Conservation (phyloP, 1,140 invertebrate genomes). For the Xylocopa sonorina region DNA sequence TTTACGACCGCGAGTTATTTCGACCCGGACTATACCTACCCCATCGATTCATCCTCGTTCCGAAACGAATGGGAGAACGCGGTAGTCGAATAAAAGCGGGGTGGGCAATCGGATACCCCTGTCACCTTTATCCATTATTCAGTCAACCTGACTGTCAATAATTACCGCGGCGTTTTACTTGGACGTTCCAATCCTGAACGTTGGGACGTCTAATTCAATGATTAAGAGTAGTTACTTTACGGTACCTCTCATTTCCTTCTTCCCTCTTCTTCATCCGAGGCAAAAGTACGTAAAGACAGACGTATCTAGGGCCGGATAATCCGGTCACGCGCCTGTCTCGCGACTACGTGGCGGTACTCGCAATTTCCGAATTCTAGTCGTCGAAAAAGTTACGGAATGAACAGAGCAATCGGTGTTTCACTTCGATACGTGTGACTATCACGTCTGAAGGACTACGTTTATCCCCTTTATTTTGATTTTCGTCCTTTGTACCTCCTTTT, state of each 20-base stretch:
- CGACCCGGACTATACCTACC: no score
- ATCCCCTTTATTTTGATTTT: background rate
- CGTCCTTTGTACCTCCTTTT: no score
- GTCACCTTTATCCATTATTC: slow-evolving; percentile 43
- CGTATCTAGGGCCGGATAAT: background rate
- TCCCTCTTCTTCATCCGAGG: no score
- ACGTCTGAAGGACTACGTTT: background rate
- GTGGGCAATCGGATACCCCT: slow-evolving; percentile 14
- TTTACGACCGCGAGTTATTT: no score
- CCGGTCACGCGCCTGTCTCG: slow-evolving; percentile 24
- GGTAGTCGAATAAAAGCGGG: slow-evolving; percentile 8
- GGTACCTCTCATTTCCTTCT: background rate
- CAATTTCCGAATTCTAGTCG: slow-evolving; percentile 36
- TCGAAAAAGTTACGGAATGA: background rate
- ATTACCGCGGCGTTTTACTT: slow-evolving; percentile 35
- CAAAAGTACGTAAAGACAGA: background rate
- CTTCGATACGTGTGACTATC: slow-evolving; percentile 9
- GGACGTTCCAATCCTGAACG: background rate
- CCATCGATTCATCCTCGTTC: background rate
- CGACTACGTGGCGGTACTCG: slow-evolving; percentile 35
- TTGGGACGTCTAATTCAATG: slow-evolving; percentile 17
- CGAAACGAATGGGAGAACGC: background rate
- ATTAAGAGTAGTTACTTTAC: slow-evolving; percentile 21
- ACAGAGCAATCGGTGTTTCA: background rate
- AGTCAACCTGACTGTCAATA: slow-evolving; percentile 23